Evolutionary conservation across 2,113 vertebrate species (phyloP).

Genomic region (Syngnathus typhle): DNA sequence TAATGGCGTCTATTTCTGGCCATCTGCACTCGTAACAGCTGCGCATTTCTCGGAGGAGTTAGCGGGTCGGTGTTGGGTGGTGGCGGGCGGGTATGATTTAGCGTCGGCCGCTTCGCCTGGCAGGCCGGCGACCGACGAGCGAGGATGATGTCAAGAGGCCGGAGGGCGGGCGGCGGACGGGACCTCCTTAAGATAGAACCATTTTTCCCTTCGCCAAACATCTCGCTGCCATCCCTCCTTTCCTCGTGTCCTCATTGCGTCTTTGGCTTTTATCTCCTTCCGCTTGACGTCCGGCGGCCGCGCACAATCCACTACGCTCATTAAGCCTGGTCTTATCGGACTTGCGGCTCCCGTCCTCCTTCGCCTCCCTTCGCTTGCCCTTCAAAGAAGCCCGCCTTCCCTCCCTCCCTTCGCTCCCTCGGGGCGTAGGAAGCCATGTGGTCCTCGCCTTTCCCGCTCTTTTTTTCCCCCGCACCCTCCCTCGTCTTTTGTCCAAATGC

Average conservation of each 20-base stretch:
- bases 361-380: conserved; percentile 36
- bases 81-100: neutral
- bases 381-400: conserved; percentile 31
- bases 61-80: neutral
- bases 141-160: conserved; percentile 67
- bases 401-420: conserved; percentile 5
- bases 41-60: conserved; percentile 42
- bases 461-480: conserved; percentile 28
- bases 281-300: conserved; percentile 34
- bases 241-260: conserved; percentile 11
- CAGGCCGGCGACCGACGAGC: conserved; percentile 48
- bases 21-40: conserved; percentile 59
- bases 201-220: conserved; percentile 44
- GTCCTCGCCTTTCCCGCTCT: conserved; percentile 14
- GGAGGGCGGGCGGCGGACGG: conserved; percentile 18
- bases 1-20: conserved; percentile 58
- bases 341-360: conserved; percentile 38
- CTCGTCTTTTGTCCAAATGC: conserved; percentile 53
- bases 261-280: conserved; percentile 11
- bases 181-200: conserved; percentile 27
- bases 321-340: conserved; percentile 62
- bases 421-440: neutral
- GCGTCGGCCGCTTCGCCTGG: conserved; percentile 23
- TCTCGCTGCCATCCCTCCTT: conserved; percentile 12
- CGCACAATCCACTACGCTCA: conserved; percentile 55